phyloP scores from a whole-genome alignment of 2,113 vertebrate genomes.

The Cyphomyrus plagiostoma region DNA sequence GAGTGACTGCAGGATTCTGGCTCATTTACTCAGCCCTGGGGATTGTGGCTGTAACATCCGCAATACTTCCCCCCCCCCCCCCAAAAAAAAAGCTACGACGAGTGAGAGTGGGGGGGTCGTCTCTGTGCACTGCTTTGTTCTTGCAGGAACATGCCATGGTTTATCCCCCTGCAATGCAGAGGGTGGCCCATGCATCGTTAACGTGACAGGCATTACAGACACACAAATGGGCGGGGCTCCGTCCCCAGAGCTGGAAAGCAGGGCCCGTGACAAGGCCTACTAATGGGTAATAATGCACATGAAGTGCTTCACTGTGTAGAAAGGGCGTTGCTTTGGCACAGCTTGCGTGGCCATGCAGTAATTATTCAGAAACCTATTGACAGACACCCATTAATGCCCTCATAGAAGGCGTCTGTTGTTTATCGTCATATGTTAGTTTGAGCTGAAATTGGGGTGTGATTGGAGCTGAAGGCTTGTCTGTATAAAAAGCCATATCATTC shows the following conservation, averaged over 20 bases:
- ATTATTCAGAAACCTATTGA: neutral
- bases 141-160: constrained; percentile 10
- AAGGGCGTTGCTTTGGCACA: neutral
- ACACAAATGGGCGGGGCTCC: neutral
- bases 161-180: constrained; percentile 8
- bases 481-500: neutral
- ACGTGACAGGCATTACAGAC: neutral
- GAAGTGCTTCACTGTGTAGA: neutral
- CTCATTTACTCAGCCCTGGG: neutral
- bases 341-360: neutral
- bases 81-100: neutral
- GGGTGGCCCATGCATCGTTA: neutral
- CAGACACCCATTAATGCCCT: neutral
- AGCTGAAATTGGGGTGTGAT: neutral
- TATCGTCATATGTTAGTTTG: neutral
- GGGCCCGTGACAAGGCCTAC: neutral
- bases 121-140: neutral
- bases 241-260: neutral
- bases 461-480: neutral
- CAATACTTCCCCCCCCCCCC: neutral
- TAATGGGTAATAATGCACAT: neutral
- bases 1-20: neutral
- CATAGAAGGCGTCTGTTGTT: neutral
- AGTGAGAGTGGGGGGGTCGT: neutral
- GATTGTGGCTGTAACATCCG: neutral